phyloP scores from a whole-genome alignment of 2,797 vertebrate genomes.

The Pagetopsis macropterus region DNA sequence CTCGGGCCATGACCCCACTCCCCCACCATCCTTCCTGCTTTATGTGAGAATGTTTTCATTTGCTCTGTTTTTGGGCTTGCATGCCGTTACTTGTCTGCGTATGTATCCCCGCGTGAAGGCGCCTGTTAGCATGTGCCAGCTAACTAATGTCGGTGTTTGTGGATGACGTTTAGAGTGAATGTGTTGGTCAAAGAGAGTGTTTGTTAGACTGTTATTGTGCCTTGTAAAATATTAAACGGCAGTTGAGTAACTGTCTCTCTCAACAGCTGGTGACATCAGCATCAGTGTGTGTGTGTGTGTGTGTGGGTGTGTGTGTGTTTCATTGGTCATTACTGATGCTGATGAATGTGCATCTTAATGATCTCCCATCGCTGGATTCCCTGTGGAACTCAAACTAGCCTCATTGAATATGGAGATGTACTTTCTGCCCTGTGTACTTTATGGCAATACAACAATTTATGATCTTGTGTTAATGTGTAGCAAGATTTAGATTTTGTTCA shows the following conservation, averaged over 20 bases:
- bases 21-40: conserved; percentile 52
- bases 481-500: neutral
- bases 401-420: conserved; percentile 38
- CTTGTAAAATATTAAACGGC: conserved; percentile 57
- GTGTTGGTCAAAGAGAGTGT: conserved; percentile 8
- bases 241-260: conserved; percentile 24
- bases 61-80: neutral
- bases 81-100: too few species aligned
- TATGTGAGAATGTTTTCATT: conserved; percentile 15
- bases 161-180: conserved; percentile 9
- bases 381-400: conserved; percentile 31
- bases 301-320: conserved; percentile 5
- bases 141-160: neutral
- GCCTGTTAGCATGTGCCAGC: neutral
- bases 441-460: neutral
- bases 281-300: neutral
- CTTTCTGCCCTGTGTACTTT: conserved; percentile 19
- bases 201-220: conserved; percentile 22
- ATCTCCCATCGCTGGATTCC: conserved; percentile 24
- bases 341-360: conserved; percentile 66
- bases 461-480: neutral
- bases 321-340: conserved; percentile 50
- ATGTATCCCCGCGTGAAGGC: neutral
- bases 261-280: conserved; percentile 46
- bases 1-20: neutral